phyloP scores from a whole-genome alignment of 2,113 vertebrate genomes.

The Tiliqua scincoides region DNA sequence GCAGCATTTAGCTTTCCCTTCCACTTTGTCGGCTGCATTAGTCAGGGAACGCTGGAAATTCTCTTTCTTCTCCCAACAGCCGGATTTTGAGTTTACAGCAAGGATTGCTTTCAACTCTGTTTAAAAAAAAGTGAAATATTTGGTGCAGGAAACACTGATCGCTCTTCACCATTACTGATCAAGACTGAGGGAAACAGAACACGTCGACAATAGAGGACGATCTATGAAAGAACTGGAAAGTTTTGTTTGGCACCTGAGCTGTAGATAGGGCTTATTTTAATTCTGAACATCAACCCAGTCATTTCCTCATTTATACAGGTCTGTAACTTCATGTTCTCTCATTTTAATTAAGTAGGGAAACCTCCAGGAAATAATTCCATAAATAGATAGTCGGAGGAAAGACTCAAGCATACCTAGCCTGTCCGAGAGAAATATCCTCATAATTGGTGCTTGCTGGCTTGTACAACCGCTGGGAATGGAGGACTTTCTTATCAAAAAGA shows the following conservation, averaged over 20 bases:
- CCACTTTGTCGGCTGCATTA: neutral
- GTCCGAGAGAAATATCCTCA: constrained; percentile 44
- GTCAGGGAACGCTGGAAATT: neutral
- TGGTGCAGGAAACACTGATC: neutral
- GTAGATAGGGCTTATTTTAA: neutral
- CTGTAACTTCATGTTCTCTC: constrained; percentile 14
- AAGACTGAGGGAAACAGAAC: neutral
- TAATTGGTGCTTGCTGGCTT: constrained; percentile 56
- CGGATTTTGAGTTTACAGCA: neutral
- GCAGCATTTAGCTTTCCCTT: neutral
- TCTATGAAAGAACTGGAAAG: neutral
- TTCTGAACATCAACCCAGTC: neutral
- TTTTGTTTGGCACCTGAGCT: neutral
- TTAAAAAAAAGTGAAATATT: neutral
- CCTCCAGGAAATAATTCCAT: constrained; percentile 42
- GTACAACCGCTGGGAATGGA: constrained; percentile 47
- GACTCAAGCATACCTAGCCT: constrained; percentile 29
- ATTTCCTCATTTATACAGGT: neutral
- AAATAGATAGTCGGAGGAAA: constrained; percentile 38
- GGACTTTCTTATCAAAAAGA: constrained; percentile 63
- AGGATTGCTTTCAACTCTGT: neutral
- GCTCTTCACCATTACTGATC: neutral
- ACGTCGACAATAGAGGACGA: neutral
- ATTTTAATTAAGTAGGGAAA: constrained; percentile 34
- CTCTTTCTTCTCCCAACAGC: neutral